These are phyloP conservation scores for Lepidocolaptes lacrymiger DNA, from an alignment of 2,797 vertebrate species.

Conservation along the genomic window DNA sequence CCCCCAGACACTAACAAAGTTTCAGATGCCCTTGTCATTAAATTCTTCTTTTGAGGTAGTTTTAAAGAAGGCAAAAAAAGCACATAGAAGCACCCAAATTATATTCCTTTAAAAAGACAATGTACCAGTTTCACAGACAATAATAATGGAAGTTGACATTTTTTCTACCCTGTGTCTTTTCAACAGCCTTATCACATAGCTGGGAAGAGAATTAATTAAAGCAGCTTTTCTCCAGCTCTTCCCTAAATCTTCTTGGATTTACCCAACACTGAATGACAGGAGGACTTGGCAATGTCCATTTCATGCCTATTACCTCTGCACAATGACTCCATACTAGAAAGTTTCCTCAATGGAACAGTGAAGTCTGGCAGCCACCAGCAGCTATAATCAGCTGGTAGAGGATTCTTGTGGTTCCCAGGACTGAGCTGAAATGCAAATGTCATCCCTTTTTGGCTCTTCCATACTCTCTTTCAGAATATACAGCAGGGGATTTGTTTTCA, in stretches of 20 bases:
- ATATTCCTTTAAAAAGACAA: background rate
- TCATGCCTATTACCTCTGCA: conserved; percentile 1
- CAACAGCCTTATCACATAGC: background rate
- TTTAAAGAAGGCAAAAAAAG: background rate
- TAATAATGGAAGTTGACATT: background rate
- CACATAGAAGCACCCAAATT: background rate
- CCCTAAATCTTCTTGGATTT: background rate
- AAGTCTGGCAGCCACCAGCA: background rate
- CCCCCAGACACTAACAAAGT: background rate
- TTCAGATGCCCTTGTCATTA: background rate
- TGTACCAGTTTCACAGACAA: background rate
- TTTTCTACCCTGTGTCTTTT: background rate
- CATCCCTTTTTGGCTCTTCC: background rate
- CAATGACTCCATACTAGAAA: background rate
- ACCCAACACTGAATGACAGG: background rate
- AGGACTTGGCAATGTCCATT: background rate
- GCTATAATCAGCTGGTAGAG: background rate
- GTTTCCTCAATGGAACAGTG: background rate
- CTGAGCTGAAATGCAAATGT: background rate
- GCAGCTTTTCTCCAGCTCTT: background rate
- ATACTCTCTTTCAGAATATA: background rate
- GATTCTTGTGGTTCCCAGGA: background rate
- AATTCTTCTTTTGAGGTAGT: background rate
- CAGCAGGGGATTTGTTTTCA: background rate
- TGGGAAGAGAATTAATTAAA: background rate